phyloP scores from a whole-genome alignment of 2,888 invertebrate genomes.

The Thecocarcelia acutangulata region DNA sequence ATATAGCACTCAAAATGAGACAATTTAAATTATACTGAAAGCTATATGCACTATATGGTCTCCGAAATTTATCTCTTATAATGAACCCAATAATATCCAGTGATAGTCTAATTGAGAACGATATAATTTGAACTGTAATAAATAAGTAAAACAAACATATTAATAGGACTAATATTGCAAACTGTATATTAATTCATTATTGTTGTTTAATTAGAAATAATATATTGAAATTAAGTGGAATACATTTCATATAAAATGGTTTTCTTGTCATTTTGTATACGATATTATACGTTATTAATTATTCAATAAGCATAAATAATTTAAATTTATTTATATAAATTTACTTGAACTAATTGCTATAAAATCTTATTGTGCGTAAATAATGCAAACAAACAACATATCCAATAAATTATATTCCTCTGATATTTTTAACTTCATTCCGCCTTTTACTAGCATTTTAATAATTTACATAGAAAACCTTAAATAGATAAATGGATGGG shows the following conservation, averaged over 20 bases:
- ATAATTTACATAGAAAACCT: constrained; percentile 9
- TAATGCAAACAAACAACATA: constrained; percentile 61
- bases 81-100: too few relatives aligned
- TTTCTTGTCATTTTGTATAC: not conserved
- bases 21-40: too few relatives aligned
- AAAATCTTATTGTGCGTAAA: constrained; percentile 64
- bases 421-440: not conserved
- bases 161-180: constrained; percentile 37
- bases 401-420: constrained; percentile 41
- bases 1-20: too few relatives aligned
- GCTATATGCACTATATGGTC: too few relatives aligned
- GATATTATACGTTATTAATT: not conserved
- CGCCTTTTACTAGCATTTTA: not conserved
- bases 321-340: constrained; percentile 48
- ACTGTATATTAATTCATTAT: too few relatives aligned
- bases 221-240: too few relatives aligned
- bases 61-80: too few relatives aligned
- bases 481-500: not conserved
- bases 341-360: constrained; percentile 62
- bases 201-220: too few relatives aligned
- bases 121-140: too few relatives aligned
- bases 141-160: not conserved
- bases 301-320: constrained; percentile 14
- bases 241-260: too few relatives aligned
- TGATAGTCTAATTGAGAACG: too few relatives aligned